Evolutionary conservation across 2,113 vertebrate genomes (phyloP).

Genomic region (Galemys pyrenaicus): DNA sequence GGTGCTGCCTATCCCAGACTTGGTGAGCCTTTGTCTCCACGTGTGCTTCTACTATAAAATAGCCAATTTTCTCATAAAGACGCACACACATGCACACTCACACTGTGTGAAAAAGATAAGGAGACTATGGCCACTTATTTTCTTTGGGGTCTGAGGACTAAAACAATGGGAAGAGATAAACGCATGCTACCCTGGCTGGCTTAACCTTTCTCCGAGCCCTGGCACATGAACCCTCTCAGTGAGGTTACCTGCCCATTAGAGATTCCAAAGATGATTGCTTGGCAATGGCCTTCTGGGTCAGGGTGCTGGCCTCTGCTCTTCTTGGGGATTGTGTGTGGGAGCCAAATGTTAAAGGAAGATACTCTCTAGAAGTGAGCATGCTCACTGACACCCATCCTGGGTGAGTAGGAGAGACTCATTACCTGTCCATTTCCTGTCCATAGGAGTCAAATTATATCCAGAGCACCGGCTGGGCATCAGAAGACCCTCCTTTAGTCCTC

Average conservation of each 20-base stretch:
- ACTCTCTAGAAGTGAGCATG: background rate
- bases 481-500: background rate
- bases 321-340: accelerated
- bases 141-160: background rate
- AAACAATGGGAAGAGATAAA: background rate
- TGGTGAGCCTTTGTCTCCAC: background rate
- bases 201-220: background rate
- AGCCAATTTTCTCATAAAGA: background rate
- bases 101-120: background rate
- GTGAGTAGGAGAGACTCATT: background rate
- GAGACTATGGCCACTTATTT: background rate
- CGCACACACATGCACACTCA: background rate
- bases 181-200: background rate
- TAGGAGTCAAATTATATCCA: background rate
- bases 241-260: background rate
- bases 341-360: background rate
- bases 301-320: no score
- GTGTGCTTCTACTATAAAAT: background rate
- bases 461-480: background rate
- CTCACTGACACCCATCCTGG: no score
- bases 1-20: background rate
- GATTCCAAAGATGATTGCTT: background rate
- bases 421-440: background rate
- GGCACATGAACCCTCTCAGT: accelerated
- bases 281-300: background rate